These are phyloP conservation scores for Cantharis nigra DNA, from an alignment of 2,888 invertebrate species.

Conservation along the genomic window DNA sequence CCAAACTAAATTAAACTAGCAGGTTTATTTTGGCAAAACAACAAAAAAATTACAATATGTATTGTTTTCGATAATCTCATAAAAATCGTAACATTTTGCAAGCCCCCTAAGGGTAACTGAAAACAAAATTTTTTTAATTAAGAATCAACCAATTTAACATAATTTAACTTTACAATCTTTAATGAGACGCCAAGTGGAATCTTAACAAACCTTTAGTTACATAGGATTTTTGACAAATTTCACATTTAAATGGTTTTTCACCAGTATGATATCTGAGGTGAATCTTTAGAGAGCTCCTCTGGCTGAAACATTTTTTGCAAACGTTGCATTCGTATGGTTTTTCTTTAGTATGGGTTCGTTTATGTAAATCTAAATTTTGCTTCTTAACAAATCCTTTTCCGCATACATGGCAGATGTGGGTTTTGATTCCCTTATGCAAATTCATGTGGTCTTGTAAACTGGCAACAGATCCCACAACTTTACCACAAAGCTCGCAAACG, in stretches of 20 bases:
- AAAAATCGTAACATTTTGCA: not conserved
- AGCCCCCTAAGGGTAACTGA: not conserved
- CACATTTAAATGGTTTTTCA: not conserved
- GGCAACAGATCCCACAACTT: conserved; percentile 54
- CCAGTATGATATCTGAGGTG: not conserved
- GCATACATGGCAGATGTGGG: conserved; percentile 51
- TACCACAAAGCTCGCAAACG: conserved; percentile 59
- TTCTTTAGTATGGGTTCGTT: conserved; percentile 59
- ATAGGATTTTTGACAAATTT: not conserved
- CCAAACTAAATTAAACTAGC: not conserved
- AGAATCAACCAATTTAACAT: not conserved
- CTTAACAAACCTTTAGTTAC: conserved; percentile 55
- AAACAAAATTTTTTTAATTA: not conserved
- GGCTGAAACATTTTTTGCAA: not conserved
- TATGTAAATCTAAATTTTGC: conserved; percentile 57
- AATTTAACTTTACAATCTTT: not conserved
- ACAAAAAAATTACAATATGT: not conserved
- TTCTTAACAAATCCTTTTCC: conserved; percentile 56
- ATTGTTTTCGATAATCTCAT: not conserved
- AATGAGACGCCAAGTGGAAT: not conserved
- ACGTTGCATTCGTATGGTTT: conserved; percentile 59
- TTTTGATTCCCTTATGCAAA: conserved; percentile 50
- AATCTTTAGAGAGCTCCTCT: not conserved
- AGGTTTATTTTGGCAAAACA: not conserved
- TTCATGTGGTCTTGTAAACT: conserved; percentile 42